Base-by-base conservation (phyloP, 2,888 invertebrate species). In the Eilema sororculum region DNA sequence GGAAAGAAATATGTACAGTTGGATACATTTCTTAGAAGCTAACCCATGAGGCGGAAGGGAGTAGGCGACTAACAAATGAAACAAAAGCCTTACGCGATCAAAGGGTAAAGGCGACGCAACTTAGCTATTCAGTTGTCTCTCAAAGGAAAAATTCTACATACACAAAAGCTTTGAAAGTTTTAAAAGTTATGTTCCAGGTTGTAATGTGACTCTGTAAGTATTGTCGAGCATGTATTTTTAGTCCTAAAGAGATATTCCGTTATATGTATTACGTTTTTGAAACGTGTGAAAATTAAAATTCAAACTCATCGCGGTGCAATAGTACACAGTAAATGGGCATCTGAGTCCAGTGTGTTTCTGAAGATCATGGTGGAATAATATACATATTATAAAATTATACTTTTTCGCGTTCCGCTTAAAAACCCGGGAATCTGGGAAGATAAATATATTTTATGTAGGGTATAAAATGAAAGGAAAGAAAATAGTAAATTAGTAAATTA, bases 81-180 rank as follows among this genome's bases (percentile, higher is more conserved):
- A 62, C 25, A 37, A 61, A 62, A 62, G 62, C 37, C 37, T 37
- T 9, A 62, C 13, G 20, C 37, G 37, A 62, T 37, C 24, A 62
- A 62, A 37, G 24, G 16, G 62, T 22, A 24, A 37, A 62, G 37
- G 62, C 62, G 37, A 37, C 16, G 37, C 16, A 24, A 62, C 22
- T 62, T 24, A 37, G 62, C 62, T 22, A 62, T 62, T 62, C 37
- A 13, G 12, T 61, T 16, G 37, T 13, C 22, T 37, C 16, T 37
- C 61, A 37, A 24, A 37, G 22, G 22, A 61, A 61, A 61, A 61
- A 22, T 37, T 52, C 52, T n/a, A 52, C 52, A n/a, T 52, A 52
- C 6, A 20, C 20, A 46, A 20, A 46, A 2, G 46, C 41, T 41
- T 16, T 52, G n/a, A 52, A 52, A 52, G 8, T 52, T 52, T 52